Conservation (phyloP, 2,797 vertebrate genomes). For the Florisuga fusca region DNA sequence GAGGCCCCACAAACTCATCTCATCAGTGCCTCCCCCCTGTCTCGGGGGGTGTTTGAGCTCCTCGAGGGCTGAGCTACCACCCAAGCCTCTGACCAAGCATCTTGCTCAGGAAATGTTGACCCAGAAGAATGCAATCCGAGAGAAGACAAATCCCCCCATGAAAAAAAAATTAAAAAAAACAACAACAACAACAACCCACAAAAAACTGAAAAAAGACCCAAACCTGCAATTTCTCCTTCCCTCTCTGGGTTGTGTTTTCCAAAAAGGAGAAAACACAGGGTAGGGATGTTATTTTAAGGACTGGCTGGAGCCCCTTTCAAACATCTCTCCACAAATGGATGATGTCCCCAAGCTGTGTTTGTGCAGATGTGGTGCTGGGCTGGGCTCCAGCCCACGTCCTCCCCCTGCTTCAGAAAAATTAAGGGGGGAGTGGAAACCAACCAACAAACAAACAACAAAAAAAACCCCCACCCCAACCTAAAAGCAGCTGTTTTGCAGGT, state of each 20-base stretch:
- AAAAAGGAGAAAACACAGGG: slow-evolving; percentile 18
- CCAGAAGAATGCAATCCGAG: background rate
- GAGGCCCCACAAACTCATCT: background rate
- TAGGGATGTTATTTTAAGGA: background rate
- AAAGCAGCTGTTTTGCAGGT: background rate
- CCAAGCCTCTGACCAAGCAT: background rate
- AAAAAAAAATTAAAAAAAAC: too few species aligned
- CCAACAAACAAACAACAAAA: too few species aligned
- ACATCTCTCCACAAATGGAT: background rate
- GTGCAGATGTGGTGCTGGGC: background rate
- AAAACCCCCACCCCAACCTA: background rate
- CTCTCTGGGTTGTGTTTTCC: background rate
- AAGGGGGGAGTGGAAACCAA: background rate
- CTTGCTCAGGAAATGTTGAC: background rate
- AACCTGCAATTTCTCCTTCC: background rate
- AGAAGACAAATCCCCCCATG: background rate
- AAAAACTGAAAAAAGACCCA: background rate
- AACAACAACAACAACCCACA: background rate
- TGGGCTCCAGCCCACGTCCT: background rate
- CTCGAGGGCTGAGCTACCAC: background rate
- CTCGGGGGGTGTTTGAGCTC: background rate
- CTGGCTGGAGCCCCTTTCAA: background rate
- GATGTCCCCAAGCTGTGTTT: background rate
- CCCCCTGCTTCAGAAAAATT: background rate
- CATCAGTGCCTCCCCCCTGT: background rate